Base-by-base conservation (phyloP, 2,113 vertebrate genomes). In the Rhea americana region DNA sequence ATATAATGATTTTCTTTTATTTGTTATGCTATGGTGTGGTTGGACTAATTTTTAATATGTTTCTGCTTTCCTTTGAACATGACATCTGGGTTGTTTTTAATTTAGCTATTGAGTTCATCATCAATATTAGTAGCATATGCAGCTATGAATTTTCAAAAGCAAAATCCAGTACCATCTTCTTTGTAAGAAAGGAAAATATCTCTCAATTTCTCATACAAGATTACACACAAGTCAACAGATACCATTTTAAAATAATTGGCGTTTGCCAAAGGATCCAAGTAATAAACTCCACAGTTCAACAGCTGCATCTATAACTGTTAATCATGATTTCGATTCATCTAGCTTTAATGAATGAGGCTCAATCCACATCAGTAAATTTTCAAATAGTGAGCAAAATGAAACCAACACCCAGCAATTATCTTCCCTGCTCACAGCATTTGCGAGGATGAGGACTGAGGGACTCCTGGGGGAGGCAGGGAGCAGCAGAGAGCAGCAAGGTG, bases 401-500 rank as follows among this genome's bases (percentile, higher is more conserved):
- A 59, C 0, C 1, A 25, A 47, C 3, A 2, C 8, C 11, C 25
- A 77, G 7, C 12, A 50, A 24, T 22, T 71, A 25, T 8, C 21
- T 67, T 74, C 74, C 19, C 18, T 59, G 5, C 28, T 73, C 13
- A 16, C 39, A 43, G 18, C 25, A 12, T 37, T 32, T 83, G 39
- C 17, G 11, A 75, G 15, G 37, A 82, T 39, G 13, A 92, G 32
- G 17, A 75, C 32, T 26, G 13, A 10, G 47, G 5, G 63, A 41
- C 30, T 37, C 39, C 3, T 3, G 55, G 3, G 5, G 28, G 58
- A 75, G 48, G 13, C 11, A 65, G 12, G 8, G 25, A 76, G 9
- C 8, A 16, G 32, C 11, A 65, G 12, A 7, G 25, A 76, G 9
- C 8, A 13, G 32, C 8, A 18, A 0, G 0, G 10, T 0, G 0